Conservation (phyloP, 2,113 vertebrate species). For the Passerina amoena region DNA sequence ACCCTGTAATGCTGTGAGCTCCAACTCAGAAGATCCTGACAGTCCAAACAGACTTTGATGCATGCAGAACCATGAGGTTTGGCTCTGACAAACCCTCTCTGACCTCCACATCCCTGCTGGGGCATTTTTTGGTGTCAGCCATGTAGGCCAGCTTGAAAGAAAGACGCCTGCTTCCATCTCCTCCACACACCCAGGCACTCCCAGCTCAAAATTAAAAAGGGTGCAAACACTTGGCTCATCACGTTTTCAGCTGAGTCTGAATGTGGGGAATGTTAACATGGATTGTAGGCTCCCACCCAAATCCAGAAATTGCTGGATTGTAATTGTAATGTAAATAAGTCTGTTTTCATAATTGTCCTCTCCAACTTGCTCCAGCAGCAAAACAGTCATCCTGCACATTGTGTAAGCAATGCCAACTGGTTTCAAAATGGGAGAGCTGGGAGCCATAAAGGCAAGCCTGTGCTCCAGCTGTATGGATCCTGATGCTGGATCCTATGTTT, state of each 20-base stretch:
- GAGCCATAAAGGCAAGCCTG: neutral
- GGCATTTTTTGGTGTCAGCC: neutral
- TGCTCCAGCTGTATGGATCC: neutral
- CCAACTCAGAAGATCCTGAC: neutral
- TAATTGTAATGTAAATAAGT: slow-evolving; percentile 49
- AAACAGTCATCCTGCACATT: neutral
- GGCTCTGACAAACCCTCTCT: neutral
- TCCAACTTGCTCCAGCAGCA: slow-evolving; percentile 37
- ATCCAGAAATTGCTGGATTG: slow-evolving; percentile 49
- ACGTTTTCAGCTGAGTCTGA: slow-evolving; percentile 20
- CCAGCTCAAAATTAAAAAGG: slow-evolving; percentile 44
- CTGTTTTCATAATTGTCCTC: slow-evolving; percentile 42
- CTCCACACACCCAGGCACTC: slow-evolving; percentile 47
- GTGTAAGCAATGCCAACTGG: neutral
- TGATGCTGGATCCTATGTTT: neutral
- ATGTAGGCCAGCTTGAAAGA: slow-evolving; percentile 3
- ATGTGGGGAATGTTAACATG: neutral
- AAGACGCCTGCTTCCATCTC: neutral
- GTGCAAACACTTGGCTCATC: slow-evolving; percentile 35
- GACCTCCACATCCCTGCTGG: neutral
- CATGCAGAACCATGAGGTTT: neutral
- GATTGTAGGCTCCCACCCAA: slow-evolving; percentile 25
- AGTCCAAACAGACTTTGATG: neutral
- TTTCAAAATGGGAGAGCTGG: slow-evolving; percentile 14
- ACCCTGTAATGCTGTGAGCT: neutral